Evolutionary conservation across 1,140 invertebrate genomes (phyloP).

Genomic region (Magallana ariakensis): DNA sequence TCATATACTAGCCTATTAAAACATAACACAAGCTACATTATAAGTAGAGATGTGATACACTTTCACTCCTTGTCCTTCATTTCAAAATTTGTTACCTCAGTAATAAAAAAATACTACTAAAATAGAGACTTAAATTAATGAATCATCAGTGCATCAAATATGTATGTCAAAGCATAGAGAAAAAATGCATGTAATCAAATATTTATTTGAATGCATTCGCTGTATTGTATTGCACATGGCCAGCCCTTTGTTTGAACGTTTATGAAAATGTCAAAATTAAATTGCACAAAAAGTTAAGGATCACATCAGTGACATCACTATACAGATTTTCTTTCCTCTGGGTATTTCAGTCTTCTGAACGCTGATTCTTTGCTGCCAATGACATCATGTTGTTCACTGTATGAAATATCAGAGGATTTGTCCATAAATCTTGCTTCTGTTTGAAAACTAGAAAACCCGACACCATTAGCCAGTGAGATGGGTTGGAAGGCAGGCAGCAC

Average conservation of each 20-base stretch:
- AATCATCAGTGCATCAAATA: no score
- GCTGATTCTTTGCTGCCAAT: constrained; percentile 11
- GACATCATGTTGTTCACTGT: not conserved
- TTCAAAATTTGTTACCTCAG: no score
- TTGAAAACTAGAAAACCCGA: not conserved
- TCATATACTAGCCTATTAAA: no score
- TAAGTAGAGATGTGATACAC: no score
- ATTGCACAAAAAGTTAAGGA: not conserved
- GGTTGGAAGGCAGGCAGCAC: not conserved
- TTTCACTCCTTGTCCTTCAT: no score
- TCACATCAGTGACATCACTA: not conserved
- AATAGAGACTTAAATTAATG: no score
- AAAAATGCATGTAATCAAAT: no score
- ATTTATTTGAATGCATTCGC: no score
- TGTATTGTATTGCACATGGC: not conserved
- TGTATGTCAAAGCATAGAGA: no score
- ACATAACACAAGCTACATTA: no score
- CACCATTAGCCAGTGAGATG: not conserved
- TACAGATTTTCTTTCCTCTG: constrained; percentile 17
- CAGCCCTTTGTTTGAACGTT: not conserved
- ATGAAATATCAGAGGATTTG: not conserved
- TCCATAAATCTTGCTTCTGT: not conserved
- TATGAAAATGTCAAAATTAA: not conserved
- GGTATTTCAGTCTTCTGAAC: not conserved
- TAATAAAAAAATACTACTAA: no score